Conservation (phyloP, 2,888 invertebrate genomes). For the Melinaea marsaeus region DNA sequence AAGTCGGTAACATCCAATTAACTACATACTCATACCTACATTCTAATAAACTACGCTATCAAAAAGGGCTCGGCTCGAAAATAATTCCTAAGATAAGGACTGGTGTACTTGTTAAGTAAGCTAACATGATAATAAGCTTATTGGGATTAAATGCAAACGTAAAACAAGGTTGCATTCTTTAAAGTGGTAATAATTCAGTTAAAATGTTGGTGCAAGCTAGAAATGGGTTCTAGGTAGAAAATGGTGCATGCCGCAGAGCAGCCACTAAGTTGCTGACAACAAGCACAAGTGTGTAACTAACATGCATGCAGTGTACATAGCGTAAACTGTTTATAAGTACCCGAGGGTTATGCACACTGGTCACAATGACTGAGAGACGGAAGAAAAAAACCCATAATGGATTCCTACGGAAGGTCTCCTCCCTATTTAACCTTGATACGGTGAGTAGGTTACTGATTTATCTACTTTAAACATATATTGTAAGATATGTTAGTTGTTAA, state of each 20-base stretch:
- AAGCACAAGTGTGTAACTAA: slow-evolving; percentile 76
- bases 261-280: slow-evolving; percentile 68
- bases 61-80: slow-evolving; percentile 69
- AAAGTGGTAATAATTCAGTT: slow-evolving; percentile 52
- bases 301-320: slow-evolving; percentile 78
- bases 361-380: slow-evolving; percentile 76
- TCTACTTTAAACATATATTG: slow-evolving; percentile 12
- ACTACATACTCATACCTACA: slow-evolving; percentile 62
- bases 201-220: slow-evolving; percentile 73
- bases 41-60: slow-evolving; percentile 73
- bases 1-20: slow-evolving; percentile 70
- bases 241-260: slow-evolving; percentile 73
- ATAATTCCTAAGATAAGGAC: slow-evolving; percentile 68
- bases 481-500: slow-evolving; percentile 4
- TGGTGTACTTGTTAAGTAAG: slow-evolving; percentile 59
- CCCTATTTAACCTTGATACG: slow-evolving; percentile 91
- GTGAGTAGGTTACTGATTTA: slow-evolving; percentile 74
- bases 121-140: slow-evolving; percentile 71
- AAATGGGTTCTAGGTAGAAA: slow-evolving; percentile 76
- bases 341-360: slow-evolving; percentile 68
- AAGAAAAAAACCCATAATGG: slow-evolving; percentile 80
- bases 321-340: slow-evolving; percentile 62
- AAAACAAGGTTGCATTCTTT: slow-evolving; percentile 53
- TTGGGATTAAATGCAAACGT: slow-evolving; percentile 52
- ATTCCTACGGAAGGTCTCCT: slow-evolving; percentile 93